Evolutionary conservation across 2,113 vertebrate species (phyloP).

Genomic region (Anguilla rostrata): DNA sequence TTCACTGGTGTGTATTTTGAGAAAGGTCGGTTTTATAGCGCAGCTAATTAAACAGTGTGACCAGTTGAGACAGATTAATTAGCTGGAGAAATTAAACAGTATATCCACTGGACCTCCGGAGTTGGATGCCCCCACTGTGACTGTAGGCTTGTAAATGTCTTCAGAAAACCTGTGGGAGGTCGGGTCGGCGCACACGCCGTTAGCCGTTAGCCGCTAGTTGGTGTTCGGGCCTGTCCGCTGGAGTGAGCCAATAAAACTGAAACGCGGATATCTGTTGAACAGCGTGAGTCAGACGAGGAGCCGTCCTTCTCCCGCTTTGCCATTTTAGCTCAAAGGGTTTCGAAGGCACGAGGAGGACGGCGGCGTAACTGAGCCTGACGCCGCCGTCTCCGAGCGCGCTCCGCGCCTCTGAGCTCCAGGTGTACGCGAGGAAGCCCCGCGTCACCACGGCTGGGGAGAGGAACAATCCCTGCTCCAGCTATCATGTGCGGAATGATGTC

Average conservation of each 20-base stretch:
- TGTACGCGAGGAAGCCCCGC: not conserved
- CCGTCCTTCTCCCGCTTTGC: slow-evolving; percentile 31
- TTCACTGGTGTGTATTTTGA: not conserved
- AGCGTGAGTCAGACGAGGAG: slow-evolving; percentile 25
- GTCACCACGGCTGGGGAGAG: not conserved
- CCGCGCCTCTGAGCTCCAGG: not conserved
- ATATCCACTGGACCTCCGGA: not conserved
- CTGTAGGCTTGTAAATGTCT: not conserved
- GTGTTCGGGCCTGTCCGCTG: not conserved
- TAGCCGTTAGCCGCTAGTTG: not conserved
- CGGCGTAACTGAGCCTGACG: slow-evolving; percentile 24
- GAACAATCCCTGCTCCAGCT: not conserved
- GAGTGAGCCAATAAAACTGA: slow-evolving; percentile 7
- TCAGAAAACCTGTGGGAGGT: not conserved
- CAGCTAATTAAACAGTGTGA: not conserved
- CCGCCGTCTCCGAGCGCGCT: not conserved
- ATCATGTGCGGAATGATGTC: not conserved
- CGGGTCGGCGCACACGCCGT: not conserved
- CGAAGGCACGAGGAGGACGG: slow-evolving; percentile 33
- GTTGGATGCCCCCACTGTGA: not conserved
- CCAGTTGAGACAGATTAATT: not conserved
- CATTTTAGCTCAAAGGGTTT: slow-evolving; percentile 28
- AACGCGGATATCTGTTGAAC: slow-evolving; percentile 32
- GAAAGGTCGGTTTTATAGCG: not conserved
- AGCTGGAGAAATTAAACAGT: not conserved